These are phyloP conservation scores for Venustaconcha ellipsiformis DNA, from an alignment of 1,140 invertebrate genomes.

Conservation along the genomic window DNA sequence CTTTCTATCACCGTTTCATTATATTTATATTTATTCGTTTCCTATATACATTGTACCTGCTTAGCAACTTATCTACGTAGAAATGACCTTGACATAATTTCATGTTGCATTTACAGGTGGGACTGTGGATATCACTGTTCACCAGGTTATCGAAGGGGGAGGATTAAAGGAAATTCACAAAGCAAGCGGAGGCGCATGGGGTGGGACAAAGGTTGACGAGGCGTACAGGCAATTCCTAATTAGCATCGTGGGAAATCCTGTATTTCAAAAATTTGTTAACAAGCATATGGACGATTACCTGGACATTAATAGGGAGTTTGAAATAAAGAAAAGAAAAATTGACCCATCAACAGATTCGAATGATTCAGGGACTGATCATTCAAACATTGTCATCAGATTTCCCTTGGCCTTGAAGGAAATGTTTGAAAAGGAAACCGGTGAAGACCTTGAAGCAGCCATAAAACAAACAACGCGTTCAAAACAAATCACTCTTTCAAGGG, in stretches of 20 bases:
- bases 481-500: background rate
- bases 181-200: conserved; percentile 14
- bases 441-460: background rate
- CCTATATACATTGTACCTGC: no score
- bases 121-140: conserved; percentile 13
- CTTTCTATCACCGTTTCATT: no score
- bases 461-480: background rate
- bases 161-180: conserved; percentile 4
- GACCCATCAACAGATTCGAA: background rate
- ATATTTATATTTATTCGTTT: no score
- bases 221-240: background rate
- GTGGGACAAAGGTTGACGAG: conserved; percentile 10
- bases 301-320: conserved; percentile 4
- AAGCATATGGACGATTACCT: background rate
- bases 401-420: background rate
- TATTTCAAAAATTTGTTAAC: background rate
- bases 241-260: background rate
- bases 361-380: background rate
- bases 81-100: no score
- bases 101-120: background rate
- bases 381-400: background rate
- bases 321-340: conserved; percentile 4
- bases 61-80: no score
- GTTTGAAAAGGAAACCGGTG: background rate
- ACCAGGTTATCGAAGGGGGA: background rate